Evolutionary conservation across 2,113 vertebrate genomes (phyloP), one percentile per base, ranked within the genome.

Genomic region (Todiramphus saurophagus): DNA sequence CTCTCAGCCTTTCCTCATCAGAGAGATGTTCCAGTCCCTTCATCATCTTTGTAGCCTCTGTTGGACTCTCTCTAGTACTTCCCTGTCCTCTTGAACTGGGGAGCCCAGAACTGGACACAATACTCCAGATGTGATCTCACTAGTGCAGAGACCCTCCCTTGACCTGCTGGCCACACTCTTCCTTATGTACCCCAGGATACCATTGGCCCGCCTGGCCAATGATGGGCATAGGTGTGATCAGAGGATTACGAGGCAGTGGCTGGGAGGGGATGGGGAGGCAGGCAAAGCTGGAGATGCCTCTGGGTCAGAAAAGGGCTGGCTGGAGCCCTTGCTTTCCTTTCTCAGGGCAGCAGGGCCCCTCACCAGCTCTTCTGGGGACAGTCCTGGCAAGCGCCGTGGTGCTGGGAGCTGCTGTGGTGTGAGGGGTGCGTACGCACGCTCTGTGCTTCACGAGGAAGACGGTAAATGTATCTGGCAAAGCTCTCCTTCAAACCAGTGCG

Each of bases 401-500:
- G 7, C 8, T 7, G 41, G n/a, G 69, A 30, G 48, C 14, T 72
- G 50, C 88, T 83, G 85, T 30, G 41, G 35, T 35, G 60, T 3
- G 50, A 33, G 66, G 84, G 44, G 5, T 24, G 27, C 0, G 8
- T 7, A 2, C 0, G 0, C 11, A 5, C 5, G 59, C 46, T 59
- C 44, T 48, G 35, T 28, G 63, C 63, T 74, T 58, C 68, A 2
- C 5, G 27, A 13, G 20, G 43, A 33, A 56, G 17, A 11, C 1
- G 12, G 12, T 35, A 39, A 56, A 73, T 30, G 30, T 30, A 3
- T 37, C 37, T 58, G 51, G 16, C 19, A 58, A 87, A 70, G 28
- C 33, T 77, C 39, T 11, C 6, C 58, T 66, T 62, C 44, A 27
- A 10, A 78, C 39, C 41, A 2, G 0, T 2, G 35, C 28, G 7